These are phyloP conservation scores for Aeoliscus strigatus DNA, from an alignment of 2,797 vertebrate species.

Conservation along the genomic window DNA sequence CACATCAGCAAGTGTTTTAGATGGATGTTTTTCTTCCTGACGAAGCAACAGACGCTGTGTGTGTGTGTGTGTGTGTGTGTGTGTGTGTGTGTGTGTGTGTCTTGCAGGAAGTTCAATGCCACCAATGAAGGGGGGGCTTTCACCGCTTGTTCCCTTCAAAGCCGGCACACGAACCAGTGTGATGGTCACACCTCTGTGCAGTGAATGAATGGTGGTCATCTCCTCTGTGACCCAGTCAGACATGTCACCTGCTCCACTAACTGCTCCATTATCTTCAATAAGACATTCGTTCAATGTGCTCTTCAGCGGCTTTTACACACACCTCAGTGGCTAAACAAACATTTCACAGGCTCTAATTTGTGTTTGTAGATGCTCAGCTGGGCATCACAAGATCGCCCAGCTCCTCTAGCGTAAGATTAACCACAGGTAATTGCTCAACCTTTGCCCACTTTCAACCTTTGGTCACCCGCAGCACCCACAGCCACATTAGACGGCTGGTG, in stretches of 20 bases:
- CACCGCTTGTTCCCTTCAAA: no score
- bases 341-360: no score
- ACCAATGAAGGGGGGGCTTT: no score
- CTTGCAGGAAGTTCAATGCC: conserved; percentile 11
- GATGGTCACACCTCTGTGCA: no score
- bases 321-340: no score
- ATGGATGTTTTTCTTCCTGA: conserved; percentile 4
- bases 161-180: no score
- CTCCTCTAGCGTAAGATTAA: conserved; percentile 65
- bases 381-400: conserved; percentile 58
- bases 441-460: conserved; percentile 69
- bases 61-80: background rate
- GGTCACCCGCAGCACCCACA: conserved; percentile 30
- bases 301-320: background rate
- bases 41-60: conserved; percentile 4
- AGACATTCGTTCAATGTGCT: no score
- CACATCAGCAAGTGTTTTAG: conserved; percentile 25
- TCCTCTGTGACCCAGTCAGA: no score
- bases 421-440: conserved; percentile 69
- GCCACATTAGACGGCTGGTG: conserved; percentile 21
- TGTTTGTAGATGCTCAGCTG: conserved; percentile 8
- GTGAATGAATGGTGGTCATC: no score
- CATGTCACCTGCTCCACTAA: no score
- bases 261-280: no score
- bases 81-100: background rate